A percentile compares a stretch with the other conserved stretches of the same genome.
phyloP scores from a whole-genome alignment of 2,888 invertebrate species.

The Anodontia alba region DNA sequence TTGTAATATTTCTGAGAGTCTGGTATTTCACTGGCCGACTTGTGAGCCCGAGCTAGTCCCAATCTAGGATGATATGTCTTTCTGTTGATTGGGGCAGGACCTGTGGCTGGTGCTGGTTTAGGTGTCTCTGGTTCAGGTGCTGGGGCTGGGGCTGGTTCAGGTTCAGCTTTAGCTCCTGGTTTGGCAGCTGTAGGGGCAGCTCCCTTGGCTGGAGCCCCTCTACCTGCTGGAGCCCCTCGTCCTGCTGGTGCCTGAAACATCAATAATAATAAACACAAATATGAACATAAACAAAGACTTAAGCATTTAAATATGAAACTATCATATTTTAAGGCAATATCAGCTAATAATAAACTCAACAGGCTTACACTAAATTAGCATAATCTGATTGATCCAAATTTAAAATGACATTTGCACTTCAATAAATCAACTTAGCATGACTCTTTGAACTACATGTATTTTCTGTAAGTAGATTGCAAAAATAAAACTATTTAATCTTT shows the following conservation, averaged over 20 bases:
- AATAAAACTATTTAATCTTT: too few relatives aligned
- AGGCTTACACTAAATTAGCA: too few relatives aligned
- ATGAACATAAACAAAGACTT: too few relatives aligned
- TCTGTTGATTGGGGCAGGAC: slow-evolving; percentile 75
- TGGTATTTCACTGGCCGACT: slow-evolving; percentile 70
- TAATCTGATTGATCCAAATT: too few relatives aligned
- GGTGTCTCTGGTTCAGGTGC: slow-evolving; percentile 29
- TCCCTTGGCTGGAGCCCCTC: slow-evolving; percentile 39
- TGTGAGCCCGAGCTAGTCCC: slow-evolving; percentile 81
- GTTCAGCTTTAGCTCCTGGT: slow-evolving; percentile 41
- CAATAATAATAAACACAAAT: background rate
- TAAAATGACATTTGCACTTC: too few relatives aligned
- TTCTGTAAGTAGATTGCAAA: too few relatives aligned
- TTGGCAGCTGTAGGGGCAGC: slow-evolving; percentile 38
- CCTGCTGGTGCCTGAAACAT: slow-evolving; percentile 56
- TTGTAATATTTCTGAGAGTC: slow-evolving; percentile 81
- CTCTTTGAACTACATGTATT: too few relatives aligned
- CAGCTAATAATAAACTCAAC: too few relatives aligned
- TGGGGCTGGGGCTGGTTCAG: slow-evolving; percentile 25
- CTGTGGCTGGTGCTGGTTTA: slow-evolving; percentile 39
- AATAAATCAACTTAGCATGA: too few relatives aligned
- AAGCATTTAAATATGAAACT: too few relatives aligned
- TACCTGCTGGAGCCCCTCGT: slow-evolving; percentile 47
- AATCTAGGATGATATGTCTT: slow-evolving; percentile 79
- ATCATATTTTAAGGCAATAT: too few relatives aligned